These are phyloP conservation scores for Naja naja DNA, from an alignment of 2,113 vertebrate genomes.

Conservation along the genomic window DNA sequence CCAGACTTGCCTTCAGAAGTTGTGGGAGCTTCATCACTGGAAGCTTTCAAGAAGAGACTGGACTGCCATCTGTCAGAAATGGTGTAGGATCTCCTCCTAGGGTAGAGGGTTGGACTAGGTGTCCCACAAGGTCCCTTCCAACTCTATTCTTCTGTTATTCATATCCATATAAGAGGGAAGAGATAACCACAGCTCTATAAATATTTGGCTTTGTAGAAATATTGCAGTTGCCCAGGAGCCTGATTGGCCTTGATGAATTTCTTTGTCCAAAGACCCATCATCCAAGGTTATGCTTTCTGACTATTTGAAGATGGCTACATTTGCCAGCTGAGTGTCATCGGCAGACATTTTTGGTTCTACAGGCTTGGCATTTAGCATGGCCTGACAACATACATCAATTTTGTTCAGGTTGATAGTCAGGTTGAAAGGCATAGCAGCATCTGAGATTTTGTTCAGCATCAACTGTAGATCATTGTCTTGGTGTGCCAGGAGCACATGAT, in stretches of 20 bases:
- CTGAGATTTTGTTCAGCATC: background rate
- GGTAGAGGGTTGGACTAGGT: too few species aligned
- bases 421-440: background rate
- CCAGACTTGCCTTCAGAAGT: too few species aligned
- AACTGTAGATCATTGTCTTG: background rate
- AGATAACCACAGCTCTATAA: background rate
- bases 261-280: background rate
- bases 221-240: background rate
- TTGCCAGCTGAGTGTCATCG: background rate
- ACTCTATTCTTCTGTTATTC: too few species aligned
- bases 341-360: background rate
- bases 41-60: too few species aligned
- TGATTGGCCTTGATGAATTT: too few species aligned
- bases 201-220: background rate
- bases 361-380: background rate
- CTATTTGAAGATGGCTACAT: background rate
- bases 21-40: too few species aligned
- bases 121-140: too few species aligned
- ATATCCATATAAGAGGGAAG: background rate
- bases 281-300: background rate
- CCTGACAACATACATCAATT: background rate
- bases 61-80: too few species aligned
- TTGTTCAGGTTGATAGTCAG: background rate
- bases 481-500: background rate
- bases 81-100: too few species aligned